phyloP scores from a whole-genome alignment of 92 coral and sea anemone genomes.

The Pocillopora grandis region DNA sequence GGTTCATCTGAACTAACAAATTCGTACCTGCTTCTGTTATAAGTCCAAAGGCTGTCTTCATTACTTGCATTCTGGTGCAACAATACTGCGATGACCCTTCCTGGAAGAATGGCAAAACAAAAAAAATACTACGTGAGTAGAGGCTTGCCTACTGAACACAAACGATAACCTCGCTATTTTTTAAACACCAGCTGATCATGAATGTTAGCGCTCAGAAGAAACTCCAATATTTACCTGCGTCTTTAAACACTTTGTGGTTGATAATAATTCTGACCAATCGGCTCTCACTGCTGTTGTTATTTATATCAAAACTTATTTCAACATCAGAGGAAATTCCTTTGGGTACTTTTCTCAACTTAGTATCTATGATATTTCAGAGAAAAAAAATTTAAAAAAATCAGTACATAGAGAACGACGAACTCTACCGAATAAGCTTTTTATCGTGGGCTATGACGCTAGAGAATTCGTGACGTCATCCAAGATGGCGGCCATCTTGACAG shows the following conservation, averaged over 20 bases:
- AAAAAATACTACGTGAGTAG: neutral
- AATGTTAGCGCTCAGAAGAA: neutral
- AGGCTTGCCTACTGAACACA: too few relatives aligned
- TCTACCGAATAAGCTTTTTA: too few relatives aligned
- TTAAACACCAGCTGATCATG: neutral
- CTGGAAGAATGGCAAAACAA: neutral
- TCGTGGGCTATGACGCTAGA: too few relatives aligned
- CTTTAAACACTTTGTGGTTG: slow-evolving; percentile 18
- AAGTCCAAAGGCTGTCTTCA: neutral
- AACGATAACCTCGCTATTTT: neutral
- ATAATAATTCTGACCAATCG: slow-evolving; percentile 21
- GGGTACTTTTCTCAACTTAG: slow-evolving; percentile 5
- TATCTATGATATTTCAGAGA: neutral
- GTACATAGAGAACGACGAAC: too few relatives aligned
- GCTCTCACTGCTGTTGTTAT: neutral
- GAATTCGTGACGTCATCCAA: too few relatives aligned
- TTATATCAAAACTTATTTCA: neutral
- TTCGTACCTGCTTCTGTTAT: neutral
- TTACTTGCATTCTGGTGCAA: neutral
- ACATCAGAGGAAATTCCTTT: neutral
- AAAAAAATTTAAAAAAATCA: neutral
- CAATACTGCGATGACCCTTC: slow-evolving; percentile 3
- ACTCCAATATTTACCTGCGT: slow-evolving; percentile 24
- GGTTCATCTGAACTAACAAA: neutral
- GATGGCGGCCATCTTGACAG: too few relatives aligned